Evolutionary conservation across 2,888 invertebrate species (phyloP), one percentile per base, ranked within the genome.

Genomic region (Patella pellucida): DNA sequence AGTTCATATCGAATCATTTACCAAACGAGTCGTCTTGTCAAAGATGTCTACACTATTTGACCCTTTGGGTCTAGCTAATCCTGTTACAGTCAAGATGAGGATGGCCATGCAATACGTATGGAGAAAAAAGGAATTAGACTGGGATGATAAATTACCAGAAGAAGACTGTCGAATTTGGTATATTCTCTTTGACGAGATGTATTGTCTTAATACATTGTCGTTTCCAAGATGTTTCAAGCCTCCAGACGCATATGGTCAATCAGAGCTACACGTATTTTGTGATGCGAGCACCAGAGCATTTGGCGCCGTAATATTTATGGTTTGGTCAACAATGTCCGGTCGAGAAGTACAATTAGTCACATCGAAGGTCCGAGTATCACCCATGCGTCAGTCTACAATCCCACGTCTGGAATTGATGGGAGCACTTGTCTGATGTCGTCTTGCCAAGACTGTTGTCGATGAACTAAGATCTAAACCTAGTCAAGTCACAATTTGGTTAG

Each of bases 41-140:
- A 54, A 62, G 50, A 54, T 72, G 23, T 54, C 72, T 16, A 62
- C 19, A 62, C 27, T 72, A 41, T 72, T 62, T 72, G 72, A 72
- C 50, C 62, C 72, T 16, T 27, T 72, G 12, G 50, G 62, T n/a
- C 23, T 72, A 14, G 72, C 62, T 27, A n/a, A 41, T 11, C 52
- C 68, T 23, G 31, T 27, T 14, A 69, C 74, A 2, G 50, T 74
- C 16, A 69, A 68, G 56, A 52, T 69, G 16, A 41, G 69, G 23
- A 67, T 74, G 27, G 74, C 74, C 9, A 74, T 74, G 74, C 74
- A 74, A 31, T 23, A 68, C 23, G 16, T 73, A 23, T 73, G 73
- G 68, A 73, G 68, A 15, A 15, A 51, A 2, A 73, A 73, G 52
- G 62, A 62, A 62, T 41, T 67, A n/a, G 67, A n/a, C 15, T 73